Conservation (phyloP, 2,113 vertebrate genomes). For the Tragelaphus strepsiceros region DNA sequence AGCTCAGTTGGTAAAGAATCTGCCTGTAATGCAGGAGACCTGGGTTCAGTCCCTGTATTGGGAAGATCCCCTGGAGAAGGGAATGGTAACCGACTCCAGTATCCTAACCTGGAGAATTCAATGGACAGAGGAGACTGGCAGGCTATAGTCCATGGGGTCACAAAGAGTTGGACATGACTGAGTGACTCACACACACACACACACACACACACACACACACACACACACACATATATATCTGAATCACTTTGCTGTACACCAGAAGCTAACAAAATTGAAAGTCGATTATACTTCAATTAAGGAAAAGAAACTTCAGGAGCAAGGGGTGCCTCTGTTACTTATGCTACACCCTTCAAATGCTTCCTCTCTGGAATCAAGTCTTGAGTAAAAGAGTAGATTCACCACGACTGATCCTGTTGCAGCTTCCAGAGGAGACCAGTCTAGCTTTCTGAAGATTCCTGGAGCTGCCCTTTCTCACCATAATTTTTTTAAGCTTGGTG, state of each 20-base stretch:
- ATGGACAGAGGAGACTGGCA: neutral
- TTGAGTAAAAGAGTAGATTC: neutral
- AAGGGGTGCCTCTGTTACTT: fast-evolving
- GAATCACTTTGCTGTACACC: neutral
- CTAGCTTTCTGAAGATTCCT: neutral
- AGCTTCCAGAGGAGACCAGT: neutral
- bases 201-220: too few relatives aligned
- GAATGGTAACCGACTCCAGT: neutral
- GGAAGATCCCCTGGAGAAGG: neutral
- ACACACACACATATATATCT: neutral
- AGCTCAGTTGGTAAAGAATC: neutral
- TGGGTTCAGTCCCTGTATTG: neutral
- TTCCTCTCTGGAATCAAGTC: neutral
- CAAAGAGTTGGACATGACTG: neutral
- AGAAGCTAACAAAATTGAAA: neutral
- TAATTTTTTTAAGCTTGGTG: neutral
- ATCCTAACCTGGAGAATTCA: neutral
- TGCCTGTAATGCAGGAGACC: neutral
- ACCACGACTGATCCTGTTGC: too few relatives aligned
- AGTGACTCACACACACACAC: neutral
- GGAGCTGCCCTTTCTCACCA: neutral
- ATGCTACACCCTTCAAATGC: too few relatives aligned
- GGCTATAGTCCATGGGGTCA: neutral
- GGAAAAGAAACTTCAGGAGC: neutral
- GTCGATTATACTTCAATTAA: neutral